Conservation (phyloP, 2,113 vertebrate species). For the Thalassoma bifasciatum region DNA sequence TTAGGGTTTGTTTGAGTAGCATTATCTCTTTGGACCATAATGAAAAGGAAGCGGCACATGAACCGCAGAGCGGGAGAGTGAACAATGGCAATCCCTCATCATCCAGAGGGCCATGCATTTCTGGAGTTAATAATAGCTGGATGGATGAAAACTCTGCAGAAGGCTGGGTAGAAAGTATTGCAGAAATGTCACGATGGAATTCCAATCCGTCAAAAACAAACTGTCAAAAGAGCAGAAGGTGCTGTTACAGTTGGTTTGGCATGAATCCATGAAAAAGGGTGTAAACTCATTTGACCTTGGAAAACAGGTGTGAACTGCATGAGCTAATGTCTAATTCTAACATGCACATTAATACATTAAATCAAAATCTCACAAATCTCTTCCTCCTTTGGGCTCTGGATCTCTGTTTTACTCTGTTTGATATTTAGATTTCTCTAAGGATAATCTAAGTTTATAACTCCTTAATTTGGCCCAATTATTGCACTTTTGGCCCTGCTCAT, state of each 20-base stretch:
- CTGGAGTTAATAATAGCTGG: conserved; percentile 53
- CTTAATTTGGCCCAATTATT: background rate
- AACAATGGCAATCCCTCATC: conserved; percentile 57
- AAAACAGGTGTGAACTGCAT: conserved; percentile 33
- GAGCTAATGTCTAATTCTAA: conserved; percentile 7
- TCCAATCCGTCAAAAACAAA: conserved; percentile 26
- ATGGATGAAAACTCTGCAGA: conserved; percentile 33
- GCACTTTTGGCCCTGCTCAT: background rate
- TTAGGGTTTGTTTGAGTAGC: conserved; percentile 61
- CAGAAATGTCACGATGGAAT: conserved; percentile 22
- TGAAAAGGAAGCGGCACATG: conserved; percentile 60
- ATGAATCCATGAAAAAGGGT: conserved; percentile 4
- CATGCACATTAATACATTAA: background rate
- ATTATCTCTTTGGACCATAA: conserved; percentile 66
- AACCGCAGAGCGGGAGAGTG: conserved; percentile 39
- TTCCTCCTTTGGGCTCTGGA: too few relatives aligned
- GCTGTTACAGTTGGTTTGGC: conserved; percentile 41
- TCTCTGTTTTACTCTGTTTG: background rate
- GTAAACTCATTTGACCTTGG: conserved; percentile 30
- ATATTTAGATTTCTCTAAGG: background rate
- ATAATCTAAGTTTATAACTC: background rate
- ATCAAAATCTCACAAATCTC: conserved; percentile 7
- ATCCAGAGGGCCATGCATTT: conserved; percentile 44
- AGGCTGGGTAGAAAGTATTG: conserved; percentile 6
- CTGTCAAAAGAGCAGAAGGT: conserved; percentile 34